Conservation (phyloP, 2,888 invertebrate species). For the Calephelis perditalis region DNA sequence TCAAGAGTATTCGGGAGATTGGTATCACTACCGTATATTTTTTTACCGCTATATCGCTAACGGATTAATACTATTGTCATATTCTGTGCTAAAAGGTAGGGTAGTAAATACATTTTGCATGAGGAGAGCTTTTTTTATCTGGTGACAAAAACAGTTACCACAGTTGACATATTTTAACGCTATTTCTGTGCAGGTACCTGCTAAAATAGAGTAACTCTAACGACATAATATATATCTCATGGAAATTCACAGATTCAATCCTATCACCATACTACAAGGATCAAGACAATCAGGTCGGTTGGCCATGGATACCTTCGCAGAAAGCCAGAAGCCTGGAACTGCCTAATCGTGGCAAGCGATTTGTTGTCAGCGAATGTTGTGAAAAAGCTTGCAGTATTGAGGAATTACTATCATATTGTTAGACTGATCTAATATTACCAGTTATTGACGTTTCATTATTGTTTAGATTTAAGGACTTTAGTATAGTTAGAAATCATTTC, state of each 20-base stretch:
- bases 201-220: too few species aligned
- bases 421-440: slow-evolving; percentile 14
- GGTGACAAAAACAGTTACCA: too few species aligned
- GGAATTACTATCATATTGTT: slow-evolving; percentile 48
- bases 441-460: slow-evolving; percentile 15
- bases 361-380: slow-evolving; percentile 49
- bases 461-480: background rate
- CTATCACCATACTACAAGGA: slow-evolving; percentile 45
- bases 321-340: slow-evolving; percentile 38
- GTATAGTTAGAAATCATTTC: too few species aligned
- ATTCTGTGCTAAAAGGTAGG: too few species aligned
- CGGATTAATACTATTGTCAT: too few species aligned
- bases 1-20: too few species aligned
- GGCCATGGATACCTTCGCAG: slow-evolving; percentile 45
- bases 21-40: too few species aligned
- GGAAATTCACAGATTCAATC: slow-evolving; percentile 37
- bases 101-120: too few species aligned
- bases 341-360: slow-evolving; percentile 40
- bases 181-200: too few species aligned
- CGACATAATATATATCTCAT: background rate
- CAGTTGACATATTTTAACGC: too few species aligned
- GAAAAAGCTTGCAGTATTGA: slow-evolving; percentile 47
- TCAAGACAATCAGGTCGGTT: slow-evolving; percentile 38
- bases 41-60: too few species aligned
- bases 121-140: too few species aligned